These are phyloP conservation scores for Indicator indicator DNA, from an alignment of 2,113 vertebrate genomes.

Conservation along the genomic window DNA sequence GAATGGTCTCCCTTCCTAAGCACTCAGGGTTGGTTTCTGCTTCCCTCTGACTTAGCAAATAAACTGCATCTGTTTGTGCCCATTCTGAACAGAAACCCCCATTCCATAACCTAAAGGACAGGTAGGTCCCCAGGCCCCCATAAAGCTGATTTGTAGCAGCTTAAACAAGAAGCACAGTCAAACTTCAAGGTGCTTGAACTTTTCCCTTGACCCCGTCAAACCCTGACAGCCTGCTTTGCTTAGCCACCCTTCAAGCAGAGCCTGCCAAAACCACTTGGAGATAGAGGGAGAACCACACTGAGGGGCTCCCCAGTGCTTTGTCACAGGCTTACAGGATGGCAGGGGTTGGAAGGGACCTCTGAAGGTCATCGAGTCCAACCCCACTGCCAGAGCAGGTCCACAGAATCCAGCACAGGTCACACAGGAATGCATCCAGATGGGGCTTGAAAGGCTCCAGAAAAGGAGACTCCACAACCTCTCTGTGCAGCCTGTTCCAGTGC, in stretches of 20 bases:
- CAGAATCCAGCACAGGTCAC: too few relatives aligned
- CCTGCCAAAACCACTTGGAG: not conserved
- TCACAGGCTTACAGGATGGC: too few relatives aligned
- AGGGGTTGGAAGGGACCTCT: too few relatives aligned
- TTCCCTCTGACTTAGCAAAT: not conserved
- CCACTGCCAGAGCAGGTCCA: too few relatives aligned
- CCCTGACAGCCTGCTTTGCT: not conserved
- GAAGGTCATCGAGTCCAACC: too few relatives aligned
- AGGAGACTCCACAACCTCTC: too few relatives aligned
- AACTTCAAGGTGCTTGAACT: constrained; percentile 20
- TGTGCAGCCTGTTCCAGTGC: too few relatives aligned
- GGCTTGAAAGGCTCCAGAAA: too few relatives aligned
- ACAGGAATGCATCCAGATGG: too few relatives aligned
- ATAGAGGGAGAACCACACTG: not conserved
- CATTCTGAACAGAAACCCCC: not conserved
- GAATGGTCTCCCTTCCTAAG: not conserved
- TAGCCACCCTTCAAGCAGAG: accelerated
- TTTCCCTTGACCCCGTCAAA: not conserved
- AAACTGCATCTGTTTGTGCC: not conserved
- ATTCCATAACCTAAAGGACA: not conserved
- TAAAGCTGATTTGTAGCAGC: constrained; percentile 14
- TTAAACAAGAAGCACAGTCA: not conserved
- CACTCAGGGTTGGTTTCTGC: not conserved
- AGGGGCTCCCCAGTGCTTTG: not conserved
- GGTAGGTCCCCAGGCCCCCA: not conserved